Conservation (phyloP, 2,113 vertebrate genomes). For the Polypterus senegalus region DNA sequence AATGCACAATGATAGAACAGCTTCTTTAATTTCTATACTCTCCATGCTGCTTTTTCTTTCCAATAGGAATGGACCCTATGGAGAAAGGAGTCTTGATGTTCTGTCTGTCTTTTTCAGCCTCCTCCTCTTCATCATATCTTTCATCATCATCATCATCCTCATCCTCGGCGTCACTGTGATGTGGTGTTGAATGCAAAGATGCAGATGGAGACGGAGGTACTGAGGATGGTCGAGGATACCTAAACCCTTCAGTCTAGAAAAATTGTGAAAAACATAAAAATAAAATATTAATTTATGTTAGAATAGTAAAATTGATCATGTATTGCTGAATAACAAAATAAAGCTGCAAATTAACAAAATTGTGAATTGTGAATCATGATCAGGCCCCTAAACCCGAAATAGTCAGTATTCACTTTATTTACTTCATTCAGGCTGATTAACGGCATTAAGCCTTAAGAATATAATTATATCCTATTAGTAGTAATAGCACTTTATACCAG, state of each 20-base stretch:
- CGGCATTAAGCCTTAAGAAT: too few species aligned
- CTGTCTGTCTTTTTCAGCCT: slow-evolving; percentile 74
- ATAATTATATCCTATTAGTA: too few species aligned
- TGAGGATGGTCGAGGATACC: slow-evolving; percentile 73
- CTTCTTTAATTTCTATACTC: slow-evolving; percentile 61
- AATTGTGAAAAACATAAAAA: slow-evolving; percentile 13
- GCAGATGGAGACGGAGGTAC: slow-evolving; percentile 85
- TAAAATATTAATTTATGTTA: not conserved
- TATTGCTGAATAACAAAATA: too few species aligned
- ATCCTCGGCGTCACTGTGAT: slow-evolving; percentile 68
- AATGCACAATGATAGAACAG: not conserved
- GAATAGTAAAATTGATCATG: too few species aligned
- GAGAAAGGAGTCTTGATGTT: slow-evolving; percentile 77
- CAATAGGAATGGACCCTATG: slow-evolving; percentile 37
- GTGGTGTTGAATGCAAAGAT: slow-evolving; percentile 78
- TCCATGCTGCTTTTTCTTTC: slow-evolving; percentile 63
- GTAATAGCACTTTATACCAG: too few species aligned
- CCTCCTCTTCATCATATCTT: slow-evolving; percentile 79
- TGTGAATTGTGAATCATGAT: too few species aligned
- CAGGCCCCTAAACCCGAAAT: too few species aligned
- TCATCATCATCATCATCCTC: slow-evolving; percentile 53
- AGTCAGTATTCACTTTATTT: too few species aligned
- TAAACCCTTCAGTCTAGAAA: slow-evolving; percentile 76
- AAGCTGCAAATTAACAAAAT: too few species aligned
- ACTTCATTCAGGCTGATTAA: too few species aligned